phyloP scores from a whole-genome alignment of 2,113 vertebrate species.

The Leuciscus idus region DNA sequence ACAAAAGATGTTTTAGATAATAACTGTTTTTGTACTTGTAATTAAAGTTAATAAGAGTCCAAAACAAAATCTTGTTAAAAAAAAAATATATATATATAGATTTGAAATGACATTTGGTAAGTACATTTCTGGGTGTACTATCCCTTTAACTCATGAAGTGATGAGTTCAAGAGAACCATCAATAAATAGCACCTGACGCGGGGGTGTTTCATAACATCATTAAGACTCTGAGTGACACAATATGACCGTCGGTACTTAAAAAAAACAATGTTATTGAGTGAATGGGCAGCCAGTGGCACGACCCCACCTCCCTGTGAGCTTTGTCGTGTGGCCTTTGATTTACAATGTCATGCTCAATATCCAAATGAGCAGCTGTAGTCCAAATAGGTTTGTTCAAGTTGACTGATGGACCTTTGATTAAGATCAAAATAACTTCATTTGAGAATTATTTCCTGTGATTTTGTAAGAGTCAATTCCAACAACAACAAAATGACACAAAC shows the following conservation, averaged over 20 bases:
- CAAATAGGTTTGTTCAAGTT: background rate
- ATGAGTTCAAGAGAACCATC: constrained; percentile 18
- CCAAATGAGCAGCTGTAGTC: background rate
- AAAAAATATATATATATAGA: background rate
- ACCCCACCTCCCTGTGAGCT: constrained; percentile 13
- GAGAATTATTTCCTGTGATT: background rate
- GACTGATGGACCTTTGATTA: background rate
- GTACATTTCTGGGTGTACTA: background rate
- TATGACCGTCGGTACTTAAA: constrained; percentile 36
- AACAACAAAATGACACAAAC: background rate
- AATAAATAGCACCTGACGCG: constrained; percentile 14
- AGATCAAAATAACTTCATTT: background rate
- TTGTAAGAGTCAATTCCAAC: background rate
- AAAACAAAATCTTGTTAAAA: no score
- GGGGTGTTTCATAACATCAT: constrained; percentile 37
- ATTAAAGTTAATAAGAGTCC: no score
- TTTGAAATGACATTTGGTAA: background rate
- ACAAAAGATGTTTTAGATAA: background rate
- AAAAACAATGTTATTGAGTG: constrained; percentile 8
- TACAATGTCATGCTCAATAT: constrained; percentile 39
- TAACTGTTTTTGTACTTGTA: background rate
- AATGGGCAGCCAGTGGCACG: background rate
- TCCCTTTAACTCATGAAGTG: background rate
- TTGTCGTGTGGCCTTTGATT: constrained; percentile 32
- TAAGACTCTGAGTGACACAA: constrained; percentile 27